Evolutionary conservation across 2,113 vertebrate genomes (phyloP), one percentile per base, ranked within the genome.

Genomic region (Octodon degus): DNA sequence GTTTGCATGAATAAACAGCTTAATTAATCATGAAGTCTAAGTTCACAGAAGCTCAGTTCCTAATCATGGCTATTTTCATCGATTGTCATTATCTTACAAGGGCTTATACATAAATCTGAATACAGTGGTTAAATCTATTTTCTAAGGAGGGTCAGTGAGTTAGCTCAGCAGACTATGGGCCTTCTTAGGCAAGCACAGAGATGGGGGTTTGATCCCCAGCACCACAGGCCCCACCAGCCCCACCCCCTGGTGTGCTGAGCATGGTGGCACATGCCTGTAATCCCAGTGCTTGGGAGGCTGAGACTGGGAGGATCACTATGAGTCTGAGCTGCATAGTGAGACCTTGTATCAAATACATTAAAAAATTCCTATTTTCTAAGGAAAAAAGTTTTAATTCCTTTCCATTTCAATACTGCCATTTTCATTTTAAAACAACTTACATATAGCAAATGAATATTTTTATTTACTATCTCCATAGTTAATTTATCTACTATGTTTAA

Each of bases 401-500:
- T 93, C 10, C 47, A 83, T 70, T 95, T 90, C 25, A 79, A 32
- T 50, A 67, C 16, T 60, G 27, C 16, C 70, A 17, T 90, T 90
- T 90, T 83, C 34, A 80, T 63, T 47, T 43, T 14, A 85, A 82
- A 86, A 72, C 14, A 84, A 62, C 53, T 68, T 84, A 60, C 32
- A 81, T 24, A 81, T 81, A 37, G 6, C 65, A n/a, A n/a, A n/a
- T n/a, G n/a, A n/a, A n/a, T n/a, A 62, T 55, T 74, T 94, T 47
- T 65, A 16, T 68, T 60, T 58, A 55, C 62, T 92, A 87, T 84
- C 77, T 37, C 20, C 53, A 1, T 72, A 24, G 24, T 62, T 84
- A 72, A 94, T 84, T 87, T 68, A 63, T 62, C 65, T 93, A 60
- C 13, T n/a, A 70, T 83, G 32, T 93, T 90, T 67, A 91, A 43